Conservation (phyloP, 2,888 invertebrate genomes). For the Ornithoptera alexandrae region DNA sequence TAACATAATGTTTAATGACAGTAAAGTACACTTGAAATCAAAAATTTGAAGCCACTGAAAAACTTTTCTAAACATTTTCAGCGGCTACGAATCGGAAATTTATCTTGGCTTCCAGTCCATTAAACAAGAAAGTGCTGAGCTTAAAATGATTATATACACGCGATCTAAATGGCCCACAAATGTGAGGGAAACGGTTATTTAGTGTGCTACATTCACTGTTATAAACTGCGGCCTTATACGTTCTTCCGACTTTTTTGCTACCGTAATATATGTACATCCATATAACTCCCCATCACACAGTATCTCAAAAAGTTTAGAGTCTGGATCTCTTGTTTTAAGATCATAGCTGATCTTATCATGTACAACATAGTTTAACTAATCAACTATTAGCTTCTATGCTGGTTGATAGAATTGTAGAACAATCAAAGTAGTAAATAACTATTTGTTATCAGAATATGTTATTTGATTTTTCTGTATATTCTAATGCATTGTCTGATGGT, state of each 20-base stretch:
- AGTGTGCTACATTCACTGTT: conserved; percentile 29
- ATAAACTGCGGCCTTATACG: not conserved
- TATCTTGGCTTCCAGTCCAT: conserved; percentile 76
- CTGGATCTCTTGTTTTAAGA: not conserved
- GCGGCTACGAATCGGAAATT: conserved; percentile 73
- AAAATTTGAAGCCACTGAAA: conserved; percentile 17
- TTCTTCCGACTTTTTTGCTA: not conserved
- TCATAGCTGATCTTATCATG: too few relatives aligned
- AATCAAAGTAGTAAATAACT: too few relatives aligned
- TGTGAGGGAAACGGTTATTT: conserved; percentile 41
- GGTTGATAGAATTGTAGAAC: too few relatives aligned
- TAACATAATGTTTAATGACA: not conserved
- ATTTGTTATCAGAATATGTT: too few relatives aligned
- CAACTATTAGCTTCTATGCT: too few relatives aligned
- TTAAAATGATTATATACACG: conserved; percentile 26
- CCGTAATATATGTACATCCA: not conserved
- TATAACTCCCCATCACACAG: not conserved
- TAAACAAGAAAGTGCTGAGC: conserved; percentile 58
- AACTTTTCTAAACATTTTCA: conserved; percentile 46
- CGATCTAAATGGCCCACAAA: conserved; percentile 20
- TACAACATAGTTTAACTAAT: too few relatives aligned
- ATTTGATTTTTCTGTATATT: too few relatives aligned
- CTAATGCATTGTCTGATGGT: too few relatives aligned
- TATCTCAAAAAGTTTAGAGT: not conserved
- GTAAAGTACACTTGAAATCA: not conserved